Conservation (phyloP, 2,113 vertebrate genomes). For the Corydoras maculifer region DNA sequence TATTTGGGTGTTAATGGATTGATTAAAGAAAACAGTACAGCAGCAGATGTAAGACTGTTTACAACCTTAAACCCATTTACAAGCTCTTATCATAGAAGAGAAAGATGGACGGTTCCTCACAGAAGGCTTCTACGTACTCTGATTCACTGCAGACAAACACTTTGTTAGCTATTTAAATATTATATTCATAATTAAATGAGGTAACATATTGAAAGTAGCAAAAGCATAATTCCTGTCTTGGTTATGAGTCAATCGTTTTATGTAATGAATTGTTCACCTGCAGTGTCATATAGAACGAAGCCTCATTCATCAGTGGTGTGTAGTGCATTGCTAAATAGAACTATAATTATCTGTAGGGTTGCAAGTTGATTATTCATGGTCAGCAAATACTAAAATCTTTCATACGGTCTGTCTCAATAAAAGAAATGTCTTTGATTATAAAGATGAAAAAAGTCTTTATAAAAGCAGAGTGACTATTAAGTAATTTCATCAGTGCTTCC, state of each 20-base stretch:
- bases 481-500: not conserved
- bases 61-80: slow-evolving; percentile 13
- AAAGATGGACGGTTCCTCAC: slow-evolving; percentile 29
- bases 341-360: too few relatives aligned
- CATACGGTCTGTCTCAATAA: slow-evolving; percentile 43
- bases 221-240: not conserved
- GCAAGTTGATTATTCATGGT: too few relatives aligned
- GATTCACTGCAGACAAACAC: slow-evolving; percentile 12
- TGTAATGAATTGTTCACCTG: too few relatives aligned
- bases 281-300: too few relatives aligned
- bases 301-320: too few relatives aligned
- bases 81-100: too few relatives aligned
- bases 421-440: slow-evolving; percentile 24
- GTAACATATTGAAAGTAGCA: too few relatives aligned
- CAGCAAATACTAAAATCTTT: slow-evolving; percentile 35
- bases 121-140: not conserved
- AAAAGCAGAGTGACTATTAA: not conserved
- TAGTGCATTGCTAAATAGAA: too few relatives aligned
- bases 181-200: too few relatives aligned
- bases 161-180: not conserved
- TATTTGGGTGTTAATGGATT: not conserved
- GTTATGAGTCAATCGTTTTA: too few relatives aligned
- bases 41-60: slow-evolving; percentile 28
- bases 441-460: not conserved
- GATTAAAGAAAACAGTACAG: slow-evolving; percentile 12